Evolutionary conservation across 2,888 invertebrate genomes (phyloP).

Genomic region (Harmothoe impar): DNA sequence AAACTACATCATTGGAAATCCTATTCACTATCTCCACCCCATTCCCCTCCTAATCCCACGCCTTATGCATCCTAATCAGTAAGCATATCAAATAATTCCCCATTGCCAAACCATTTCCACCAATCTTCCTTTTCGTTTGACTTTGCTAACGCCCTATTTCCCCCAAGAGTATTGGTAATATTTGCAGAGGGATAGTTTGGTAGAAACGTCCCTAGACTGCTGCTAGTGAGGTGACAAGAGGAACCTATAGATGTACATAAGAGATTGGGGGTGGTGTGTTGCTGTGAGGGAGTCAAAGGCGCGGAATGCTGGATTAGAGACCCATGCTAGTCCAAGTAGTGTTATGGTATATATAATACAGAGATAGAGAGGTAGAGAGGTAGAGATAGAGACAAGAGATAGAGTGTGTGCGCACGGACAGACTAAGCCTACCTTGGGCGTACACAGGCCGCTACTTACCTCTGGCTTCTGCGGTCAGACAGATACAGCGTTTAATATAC

Average conservation of each 20-base stretch:
- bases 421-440: conserved; percentile 53
- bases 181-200: not conserved
- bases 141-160: no score
- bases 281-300: conserved; percentile 41
- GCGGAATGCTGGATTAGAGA: conserved; percentile 19
- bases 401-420: conserved; percentile 51
- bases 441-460: conserved; percentile 38
- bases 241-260: conserved; percentile 5
- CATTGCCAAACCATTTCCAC: no score
- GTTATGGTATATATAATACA: conserved; percentile 3
- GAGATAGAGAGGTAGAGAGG: not conserved
- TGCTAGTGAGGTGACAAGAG: not conserved
- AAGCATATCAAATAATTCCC: no score
- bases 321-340: conserved; percentile 20
- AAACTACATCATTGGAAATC: not conserved
- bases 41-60: not conserved
- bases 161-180: no score
- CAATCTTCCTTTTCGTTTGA: no score
- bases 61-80: no score
- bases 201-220: not conserved
- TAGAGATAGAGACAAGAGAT: not conserved
- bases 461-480: conserved; percentile 59
- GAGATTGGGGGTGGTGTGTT: conserved; percentile 27
- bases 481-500: conserved; percentile 58
- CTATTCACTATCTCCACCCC: not conserved